Conservation (phyloP, 2,113 vertebrate genomes). For the Camelus dromedarius region DNA sequence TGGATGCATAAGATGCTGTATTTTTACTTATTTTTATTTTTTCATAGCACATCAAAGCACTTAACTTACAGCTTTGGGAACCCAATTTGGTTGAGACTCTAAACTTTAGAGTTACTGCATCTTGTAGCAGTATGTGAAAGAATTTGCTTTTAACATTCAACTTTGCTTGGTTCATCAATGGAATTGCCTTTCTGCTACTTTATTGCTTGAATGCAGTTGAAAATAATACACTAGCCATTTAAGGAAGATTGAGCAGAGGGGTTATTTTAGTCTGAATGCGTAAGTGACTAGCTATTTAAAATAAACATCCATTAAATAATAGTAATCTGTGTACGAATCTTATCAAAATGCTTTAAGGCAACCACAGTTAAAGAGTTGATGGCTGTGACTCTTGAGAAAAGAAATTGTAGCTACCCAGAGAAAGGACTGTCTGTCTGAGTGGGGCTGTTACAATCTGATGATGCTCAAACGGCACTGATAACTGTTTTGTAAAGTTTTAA, state of each 20-base stretch:
- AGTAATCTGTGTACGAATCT: conserved; percentile 35
- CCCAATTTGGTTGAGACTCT: neutral
- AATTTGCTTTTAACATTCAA: neutral
- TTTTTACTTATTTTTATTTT: neutral
- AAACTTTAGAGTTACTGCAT: neutral
- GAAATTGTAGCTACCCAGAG: neutral
- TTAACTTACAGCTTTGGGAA: neutral
- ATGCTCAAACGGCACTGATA: neutral
- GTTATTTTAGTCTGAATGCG: conserved; percentile 38
- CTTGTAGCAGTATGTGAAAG: conserved; percentile 5
- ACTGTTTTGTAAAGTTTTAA: neutral
- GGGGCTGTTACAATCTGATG: neutral
- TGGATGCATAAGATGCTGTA: neutral
- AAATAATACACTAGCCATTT: conserved; percentile 48
- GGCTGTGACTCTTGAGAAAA: conserved; percentile 35
- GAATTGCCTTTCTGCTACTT: conserved; percentile 27
- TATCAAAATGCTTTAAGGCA: conserved; percentile 30
- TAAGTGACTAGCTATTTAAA: conserved; percentile 59
- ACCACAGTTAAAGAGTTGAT: conserved; percentile 38
- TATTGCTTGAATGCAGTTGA: neutral
- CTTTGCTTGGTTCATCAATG: neutral
- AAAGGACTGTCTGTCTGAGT: neutral
- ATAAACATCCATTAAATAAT: conserved; percentile 68
- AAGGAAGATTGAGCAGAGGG: conserved; percentile 26
- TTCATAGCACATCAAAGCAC: neutral